A percentile compares a stretch with the other conserved stretches of the same genome.
Evolutionary conservation across 1,140 invertebrate genomes (phyloP).

Genomic region (Bathynomus jamesi): DNA sequence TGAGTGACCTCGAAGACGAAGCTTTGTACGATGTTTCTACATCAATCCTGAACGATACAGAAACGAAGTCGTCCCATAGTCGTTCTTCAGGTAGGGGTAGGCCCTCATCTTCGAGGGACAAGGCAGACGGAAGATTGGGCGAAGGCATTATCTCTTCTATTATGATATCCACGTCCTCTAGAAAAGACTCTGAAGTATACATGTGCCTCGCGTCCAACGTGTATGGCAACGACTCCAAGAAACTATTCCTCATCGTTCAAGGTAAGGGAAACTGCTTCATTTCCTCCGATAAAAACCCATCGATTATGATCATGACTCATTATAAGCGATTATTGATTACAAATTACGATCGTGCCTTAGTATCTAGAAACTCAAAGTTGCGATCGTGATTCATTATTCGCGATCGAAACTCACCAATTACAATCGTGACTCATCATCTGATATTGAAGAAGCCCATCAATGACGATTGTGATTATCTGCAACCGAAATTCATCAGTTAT

Average conservation of each 20-base stretch:
- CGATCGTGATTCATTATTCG: no score
- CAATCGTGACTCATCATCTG: no score
- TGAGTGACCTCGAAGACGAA: neutral
- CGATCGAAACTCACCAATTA: no score
- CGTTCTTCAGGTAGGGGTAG: neutral
- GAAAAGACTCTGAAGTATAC: slow-evolving; percentile 84
- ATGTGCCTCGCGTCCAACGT: slow-evolving; percentile 89
- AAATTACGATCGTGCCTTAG: no score
- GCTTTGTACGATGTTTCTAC: neutral
- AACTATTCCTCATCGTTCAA: slow-evolving; percentile 90
- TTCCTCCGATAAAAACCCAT: no score
- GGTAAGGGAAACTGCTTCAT: slow-evolving; percentile 47
- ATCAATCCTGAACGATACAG: neutral
- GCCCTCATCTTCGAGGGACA: neutral
- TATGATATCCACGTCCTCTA: slow-evolving; percentile 46
- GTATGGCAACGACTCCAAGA: slow-evolving; percentile 89
- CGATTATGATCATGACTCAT: no score
- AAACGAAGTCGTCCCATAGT: neutral
- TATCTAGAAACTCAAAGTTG: no score
- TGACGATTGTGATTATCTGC: no score
- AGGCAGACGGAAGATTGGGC: slow-evolving; percentile 38
- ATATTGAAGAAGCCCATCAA: no score
- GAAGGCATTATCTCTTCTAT: slow-evolving; percentile 42
- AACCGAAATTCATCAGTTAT: no score
- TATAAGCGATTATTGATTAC: no score